Conservation (phyloP, 2,888 invertebrate genomes). For the Phlogophora meticulosa region DNA sequence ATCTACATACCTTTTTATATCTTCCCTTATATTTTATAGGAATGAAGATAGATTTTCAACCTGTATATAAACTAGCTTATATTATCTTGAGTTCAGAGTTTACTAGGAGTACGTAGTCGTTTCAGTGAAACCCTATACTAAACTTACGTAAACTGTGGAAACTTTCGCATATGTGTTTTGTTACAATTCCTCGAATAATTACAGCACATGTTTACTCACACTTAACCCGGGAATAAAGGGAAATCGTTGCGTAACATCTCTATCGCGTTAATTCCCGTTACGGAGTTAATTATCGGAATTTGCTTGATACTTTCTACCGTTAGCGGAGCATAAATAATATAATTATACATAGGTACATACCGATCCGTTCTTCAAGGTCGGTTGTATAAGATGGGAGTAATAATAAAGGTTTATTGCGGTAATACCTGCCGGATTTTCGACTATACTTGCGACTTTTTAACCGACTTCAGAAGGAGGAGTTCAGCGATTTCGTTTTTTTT, state of each 20-base stretch:
- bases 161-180: constrained; percentile 21
- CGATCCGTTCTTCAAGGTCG: neutral
- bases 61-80: too few species aligned
- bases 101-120: too few species aligned
- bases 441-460: too few species aligned
- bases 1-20: constrained; percentile 1
- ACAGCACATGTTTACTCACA: constrained; percentile 20
- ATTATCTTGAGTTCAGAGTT: too few species aligned
- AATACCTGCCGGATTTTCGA: too few species aligned
- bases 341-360: neutral
- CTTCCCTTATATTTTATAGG: neutral
- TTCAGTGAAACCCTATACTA: neutral
- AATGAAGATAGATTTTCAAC: neutral
- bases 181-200: constrained; percentile 21
- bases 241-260: constrained; percentile 29
- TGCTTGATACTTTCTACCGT: constrained; percentile 34
- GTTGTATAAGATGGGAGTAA: constrained; percentile 14
- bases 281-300: constrained; percentile 44
- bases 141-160: constrained; percentile 33
- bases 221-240: constrained; percentile 27
- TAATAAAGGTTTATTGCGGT: too few species aligned
- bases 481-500: too few species aligned
- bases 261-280: constrained; percentile 7
- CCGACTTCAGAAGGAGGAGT: too few species aligned
- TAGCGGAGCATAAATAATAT: constrained; percentile 11